Evolutionary conservation across 2,888 invertebrate genomes (phyloP).

Genomic region (Drosophila anomelani): DNA sequence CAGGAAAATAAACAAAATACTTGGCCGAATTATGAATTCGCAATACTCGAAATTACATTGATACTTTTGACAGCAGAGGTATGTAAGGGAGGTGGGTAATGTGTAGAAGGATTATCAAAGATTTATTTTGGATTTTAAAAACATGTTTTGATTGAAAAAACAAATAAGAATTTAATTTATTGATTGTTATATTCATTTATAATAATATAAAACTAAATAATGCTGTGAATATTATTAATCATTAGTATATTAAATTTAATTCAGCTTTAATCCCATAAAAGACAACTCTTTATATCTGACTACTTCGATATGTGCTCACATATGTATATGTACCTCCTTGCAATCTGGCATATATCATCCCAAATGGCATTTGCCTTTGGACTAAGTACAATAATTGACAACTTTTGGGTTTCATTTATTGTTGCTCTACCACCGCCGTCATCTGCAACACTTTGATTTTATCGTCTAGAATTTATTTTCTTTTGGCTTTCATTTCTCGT

Average conservation of each 20-base stretch:
- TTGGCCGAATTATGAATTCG: conserved; percentile 19
- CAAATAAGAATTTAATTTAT: neutral
- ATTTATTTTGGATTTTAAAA: neutral
- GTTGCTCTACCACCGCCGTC: neutral
- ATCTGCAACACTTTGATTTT: conserved; percentile 38
- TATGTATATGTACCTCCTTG: too few species aligned
- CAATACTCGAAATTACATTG: conserved; percentile 9
- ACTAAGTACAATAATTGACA: conserved; percentile 10
- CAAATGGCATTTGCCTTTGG: conserved; percentile 4
- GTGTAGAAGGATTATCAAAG: neutral
- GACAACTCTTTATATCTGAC: neutral
- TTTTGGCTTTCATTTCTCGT: conserved; percentile 28
- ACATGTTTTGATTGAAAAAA: neutral
- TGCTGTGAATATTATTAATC: neutral
- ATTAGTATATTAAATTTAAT: neutral
- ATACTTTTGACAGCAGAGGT: neutral
- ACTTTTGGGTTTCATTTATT: conserved; percentile 18
- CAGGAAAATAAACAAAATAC: conserved; percentile 29
- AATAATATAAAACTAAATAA: neutral
- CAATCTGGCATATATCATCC: neutral
- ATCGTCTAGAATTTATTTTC: conserved; percentile 36
- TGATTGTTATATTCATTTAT: neutral
- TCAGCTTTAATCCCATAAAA: neutral
- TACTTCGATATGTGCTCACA: neutral
- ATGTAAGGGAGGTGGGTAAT: too few species aligned